Conservation (phyloP, 2,113 vertebrate genomes). For the Cebus imitator region DNA sequence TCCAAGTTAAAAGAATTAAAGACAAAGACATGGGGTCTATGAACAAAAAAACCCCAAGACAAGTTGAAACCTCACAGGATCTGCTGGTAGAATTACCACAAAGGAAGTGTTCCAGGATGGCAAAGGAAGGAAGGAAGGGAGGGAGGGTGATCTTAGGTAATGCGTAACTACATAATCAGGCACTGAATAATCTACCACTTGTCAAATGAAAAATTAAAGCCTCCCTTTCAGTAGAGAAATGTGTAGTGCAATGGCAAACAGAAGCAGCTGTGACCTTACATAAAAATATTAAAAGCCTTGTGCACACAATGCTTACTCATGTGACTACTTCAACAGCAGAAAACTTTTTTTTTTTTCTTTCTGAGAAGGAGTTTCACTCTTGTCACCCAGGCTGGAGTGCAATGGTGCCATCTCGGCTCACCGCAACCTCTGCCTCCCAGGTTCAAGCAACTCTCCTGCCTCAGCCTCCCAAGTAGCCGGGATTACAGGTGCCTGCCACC, state of each 20-base stretch:
- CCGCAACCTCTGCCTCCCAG: no score
- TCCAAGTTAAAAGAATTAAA: constrained; percentile 13
- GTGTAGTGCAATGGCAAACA: no score
- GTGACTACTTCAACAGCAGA: neutral
- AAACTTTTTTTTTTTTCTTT: no score
- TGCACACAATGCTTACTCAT: neutral
- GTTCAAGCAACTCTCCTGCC: no score
- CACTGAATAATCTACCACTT: neutral
- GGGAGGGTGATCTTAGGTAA: neutral
- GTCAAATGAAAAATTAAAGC: neutral
- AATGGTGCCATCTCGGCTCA: no score
- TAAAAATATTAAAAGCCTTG: neutral
- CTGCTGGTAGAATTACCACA: neutral
- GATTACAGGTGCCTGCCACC: no score
- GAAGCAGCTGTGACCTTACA: no score
- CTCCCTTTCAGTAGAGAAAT: no score
- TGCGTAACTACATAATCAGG: neutral
- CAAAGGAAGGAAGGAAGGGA: neutral
- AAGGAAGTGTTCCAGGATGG: neutral
- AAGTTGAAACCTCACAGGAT: neutral
- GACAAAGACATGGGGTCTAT: neutral
- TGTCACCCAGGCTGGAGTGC: no score
- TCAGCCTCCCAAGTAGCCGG: no score
- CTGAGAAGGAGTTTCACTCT: no score
- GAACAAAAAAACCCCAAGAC: neutral